These are phyloP conservation scores for Arctocebus calabarensis DNA, from an alignment of 2,797 vertebrate species.

Conservation along the genomic window DNA sequence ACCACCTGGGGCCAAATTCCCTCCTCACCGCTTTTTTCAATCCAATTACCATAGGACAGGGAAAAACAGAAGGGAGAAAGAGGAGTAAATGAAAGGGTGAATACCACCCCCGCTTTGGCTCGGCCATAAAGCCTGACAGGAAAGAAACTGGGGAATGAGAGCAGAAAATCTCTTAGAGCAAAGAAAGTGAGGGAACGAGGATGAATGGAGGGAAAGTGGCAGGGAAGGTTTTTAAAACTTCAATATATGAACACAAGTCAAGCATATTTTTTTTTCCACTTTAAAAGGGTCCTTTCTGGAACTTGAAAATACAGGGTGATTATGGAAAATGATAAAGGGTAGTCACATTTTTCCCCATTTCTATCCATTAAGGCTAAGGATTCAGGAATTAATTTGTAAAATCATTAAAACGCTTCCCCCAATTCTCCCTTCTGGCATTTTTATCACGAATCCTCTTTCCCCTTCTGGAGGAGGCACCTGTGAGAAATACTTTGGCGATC, in stretches of 20 bases:
- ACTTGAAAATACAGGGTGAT: slow-evolving; percentile 1
- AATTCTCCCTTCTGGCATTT: neutral
- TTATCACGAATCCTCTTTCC: neutral
- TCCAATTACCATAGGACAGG: slow-evolving; percentile 3
- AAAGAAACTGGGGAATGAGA: neutral
- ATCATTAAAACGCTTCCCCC: neutral
- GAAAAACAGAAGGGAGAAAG: neutral
- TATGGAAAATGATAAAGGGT: neutral
- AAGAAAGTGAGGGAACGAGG: neutral
- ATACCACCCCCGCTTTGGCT: slow-evolving; percentile 15
- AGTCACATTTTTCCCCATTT: neutral
- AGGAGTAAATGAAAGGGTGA: neutral
- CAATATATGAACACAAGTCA: slow-evolving; percentile 33
- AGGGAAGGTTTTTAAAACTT: neutral
- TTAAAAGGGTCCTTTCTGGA: neutral
- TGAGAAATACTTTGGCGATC: too few species aligned
- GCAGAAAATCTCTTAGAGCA: neutral
- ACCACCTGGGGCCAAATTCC: neutral
- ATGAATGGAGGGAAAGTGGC: neutral
- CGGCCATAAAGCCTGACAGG: neutral
- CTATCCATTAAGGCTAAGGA: neutral
- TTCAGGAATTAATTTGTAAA: neutral
- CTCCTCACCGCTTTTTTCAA: neutral
- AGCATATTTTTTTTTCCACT: neutral
- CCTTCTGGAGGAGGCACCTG: too few species aligned